Base-by-base conservation (phyloP, 2,888 invertebrate species). In the Morinoia aosen region DNA sequence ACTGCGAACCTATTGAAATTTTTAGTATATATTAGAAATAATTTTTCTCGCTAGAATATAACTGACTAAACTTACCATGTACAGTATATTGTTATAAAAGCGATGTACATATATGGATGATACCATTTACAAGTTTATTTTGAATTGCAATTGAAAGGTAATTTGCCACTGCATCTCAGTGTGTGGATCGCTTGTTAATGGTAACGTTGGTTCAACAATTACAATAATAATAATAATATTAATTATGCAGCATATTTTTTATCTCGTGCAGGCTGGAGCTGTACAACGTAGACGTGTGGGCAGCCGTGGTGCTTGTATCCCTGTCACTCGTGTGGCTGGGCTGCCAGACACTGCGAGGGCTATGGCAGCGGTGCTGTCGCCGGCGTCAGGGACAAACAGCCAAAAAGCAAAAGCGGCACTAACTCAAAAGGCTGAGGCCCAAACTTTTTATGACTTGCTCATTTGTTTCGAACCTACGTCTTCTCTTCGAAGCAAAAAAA, bases 241-340 rank as follows among this genome's bases (percentile, higher is more conserved):
- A 48, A 48, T 48, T 2, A 48, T 48, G 5, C 3, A 48, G 48
- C 5, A 48, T 48, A 48, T 48, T 48, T 2, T 90, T 11, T 7
- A 4, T 90, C 93, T 93, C 58, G 57, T 33, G 0, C 64, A 95
- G 95, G 95, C 39, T 58, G 10, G 58, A 95, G 64, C 95, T 95
- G 64, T 95, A 95, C 95, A 95, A 95, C 95, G 57, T 58, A 39
- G 95, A 95, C 48, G 95, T 95, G 39, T 95, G 95, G 95, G 61
- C 57, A 10, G 93, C 33, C 0, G 93, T 93, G 48, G 93, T 57
- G 16, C 19, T 57, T 12, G 12, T 93, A 14, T 19, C 57, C 7
- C n/a, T 93, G 57, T 16, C 48, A 25, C 33, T 93, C 25, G 57
- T 93, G 57, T 93, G 93, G 93, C 33, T 93, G 33, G 40, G 48